Evolutionary conservation across 2,888 invertebrate genomes (phyloP), one percentile per base, ranked within the genome.

Genomic region (Escarpia spicata): DNA sequence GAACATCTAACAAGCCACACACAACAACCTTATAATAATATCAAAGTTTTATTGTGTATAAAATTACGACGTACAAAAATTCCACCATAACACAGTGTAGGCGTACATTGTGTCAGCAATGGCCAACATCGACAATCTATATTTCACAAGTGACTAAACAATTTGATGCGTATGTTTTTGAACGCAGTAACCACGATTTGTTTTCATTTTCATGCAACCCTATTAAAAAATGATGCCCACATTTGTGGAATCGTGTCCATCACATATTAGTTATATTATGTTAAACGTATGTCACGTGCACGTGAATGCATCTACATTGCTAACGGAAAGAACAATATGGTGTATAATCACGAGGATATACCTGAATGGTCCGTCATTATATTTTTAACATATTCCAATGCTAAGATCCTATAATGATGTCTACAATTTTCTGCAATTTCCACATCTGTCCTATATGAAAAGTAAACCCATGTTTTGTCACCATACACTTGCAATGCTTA

Each of bases 31-130:
- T 37, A 37, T 37, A 75, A 75, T 75, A 75, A 75, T 75, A n/a
- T 75, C 75, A 75, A 75, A 75, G 75, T 75, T 75, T 52, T 75
- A 75, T 75, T 75, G 75, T 75, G 75, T 75, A 75, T 75, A 75
- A 75, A 75, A 75, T 75, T 75, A 75, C 75, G 75, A 75, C 75
- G n/a, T 75, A 75, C n/a, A 75, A 75, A 75, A 75, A 75, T 75
- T 6, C 75, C 26, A 26, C 19, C 19, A 75, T n/a, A 75, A 75
- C 75, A 19, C 75, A n/a, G 26, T 75, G 75, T 75, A 75, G 19
- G 26, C 75, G 10, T 52, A 12, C 10, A 52, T 52, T 52, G 4
- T 75, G 19, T 75, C 75, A 75, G n/a, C 75, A 75, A 26, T n/a
- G n/a, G 26, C 19, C n/a, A 75, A 75, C 75, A 75, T 75, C 75